Percentiles rank a stretch among this genome's conserved stretches.
phyloP scores from a whole-genome alignment of 2,888 invertebrate species.

The Coleophora deauratella region DNA sequence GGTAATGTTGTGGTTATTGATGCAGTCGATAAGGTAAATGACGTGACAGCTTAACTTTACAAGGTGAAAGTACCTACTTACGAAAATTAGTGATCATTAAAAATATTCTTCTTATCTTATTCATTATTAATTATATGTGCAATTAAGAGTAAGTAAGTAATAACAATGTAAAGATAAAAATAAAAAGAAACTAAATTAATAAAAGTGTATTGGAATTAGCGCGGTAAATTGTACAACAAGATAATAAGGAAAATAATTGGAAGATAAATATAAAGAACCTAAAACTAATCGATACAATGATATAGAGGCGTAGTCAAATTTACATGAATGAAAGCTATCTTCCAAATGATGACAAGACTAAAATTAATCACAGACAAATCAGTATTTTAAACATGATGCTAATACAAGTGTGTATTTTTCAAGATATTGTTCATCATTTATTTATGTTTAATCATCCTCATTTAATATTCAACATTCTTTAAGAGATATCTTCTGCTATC shows the following conservation, averaged over 20 bases:
- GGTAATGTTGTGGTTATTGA: slow-evolving; percentile 21
- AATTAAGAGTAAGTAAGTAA: no score
- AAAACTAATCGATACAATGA: slow-evolving; percentile 33
- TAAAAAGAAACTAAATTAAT: slow-evolving; percentile 2
- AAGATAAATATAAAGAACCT: no score
- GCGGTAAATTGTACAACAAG: no score
- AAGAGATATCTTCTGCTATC: slow-evolving; percentile 51
- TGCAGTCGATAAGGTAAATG: slow-evolving; percentile 11
- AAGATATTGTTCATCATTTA: slow-evolving; percentile 50
- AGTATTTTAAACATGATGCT: slow-evolving; percentile 34
- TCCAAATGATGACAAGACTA: slow-evolving; percentile 47
- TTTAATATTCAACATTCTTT: slow-evolving; percentile 54
- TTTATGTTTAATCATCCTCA: slow-evolving; percentile 60
- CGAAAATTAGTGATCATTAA: not conserved
- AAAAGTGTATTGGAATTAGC: no score
- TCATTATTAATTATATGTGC: no score
- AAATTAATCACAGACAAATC: slow-evolving; percentile 51
- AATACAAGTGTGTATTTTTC: slow-evolving; percentile 32
- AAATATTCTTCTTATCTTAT: no score
- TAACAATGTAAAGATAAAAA: not conserved
- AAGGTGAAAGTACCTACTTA: not conserved
- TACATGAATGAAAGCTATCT: slow-evolving; percentile 30
- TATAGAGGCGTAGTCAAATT: slow-evolving; percentile 53
- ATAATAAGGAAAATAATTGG: no score
- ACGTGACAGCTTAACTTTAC: not conserved